These are phyloP conservation scores for Magallana ariakensis DNA, from an alignment of 1,140 invertebrate genomes.

Conservation along the genomic window DNA sequence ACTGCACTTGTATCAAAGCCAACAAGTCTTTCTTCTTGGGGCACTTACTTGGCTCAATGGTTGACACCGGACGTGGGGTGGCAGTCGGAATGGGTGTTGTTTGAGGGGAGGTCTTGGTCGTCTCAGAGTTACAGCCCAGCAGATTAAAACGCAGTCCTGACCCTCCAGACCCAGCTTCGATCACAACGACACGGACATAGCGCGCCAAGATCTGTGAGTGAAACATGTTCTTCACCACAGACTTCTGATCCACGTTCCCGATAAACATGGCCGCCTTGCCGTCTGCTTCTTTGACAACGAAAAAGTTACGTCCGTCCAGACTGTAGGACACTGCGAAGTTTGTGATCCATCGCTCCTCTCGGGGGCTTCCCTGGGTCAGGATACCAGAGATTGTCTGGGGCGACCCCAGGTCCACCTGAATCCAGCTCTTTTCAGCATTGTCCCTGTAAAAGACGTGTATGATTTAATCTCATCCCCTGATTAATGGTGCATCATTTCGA, in stretches of 20 bases:
- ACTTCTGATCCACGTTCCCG: conserved; percentile 60
- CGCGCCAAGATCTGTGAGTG: conserved; percentile 46
- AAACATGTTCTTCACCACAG: conserved; percentile 51
- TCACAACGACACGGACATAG: conserved; percentile 59
- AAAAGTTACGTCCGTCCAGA: conserved; percentile 54
- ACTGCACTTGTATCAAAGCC: too few relatives aligned
- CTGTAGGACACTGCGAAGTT: conserved; percentile 61
- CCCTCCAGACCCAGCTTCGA: conserved; percentile 53
- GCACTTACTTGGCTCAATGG: conserved; percentile 58
- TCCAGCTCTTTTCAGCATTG: conserved; percentile 57
- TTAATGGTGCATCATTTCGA: too few relatives aligned
- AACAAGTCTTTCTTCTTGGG: not conserved
- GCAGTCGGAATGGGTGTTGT: conserved; percentile 40
- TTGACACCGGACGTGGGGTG: conserved; percentile 49
- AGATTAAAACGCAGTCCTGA: conserved; percentile 64
- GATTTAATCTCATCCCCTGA: too few relatives aligned
- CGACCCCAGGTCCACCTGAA: conserved; percentile 54
- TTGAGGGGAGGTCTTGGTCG: conserved; percentile 1
- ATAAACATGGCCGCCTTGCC: conserved; percentile 51
- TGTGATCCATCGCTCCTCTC: conserved; percentile 59
- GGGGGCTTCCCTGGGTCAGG: conserved; percentile 62
- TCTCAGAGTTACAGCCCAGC: conserved; percentile 40
- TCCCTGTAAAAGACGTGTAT: not conserved
- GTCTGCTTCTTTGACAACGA: conserved; percentile 39
- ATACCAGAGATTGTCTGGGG: conserved; percentile 55